phyloP scores from a whole-genome alignment of 2,113 vertebrate species.

The Ochotona curzoniae region DNA sequence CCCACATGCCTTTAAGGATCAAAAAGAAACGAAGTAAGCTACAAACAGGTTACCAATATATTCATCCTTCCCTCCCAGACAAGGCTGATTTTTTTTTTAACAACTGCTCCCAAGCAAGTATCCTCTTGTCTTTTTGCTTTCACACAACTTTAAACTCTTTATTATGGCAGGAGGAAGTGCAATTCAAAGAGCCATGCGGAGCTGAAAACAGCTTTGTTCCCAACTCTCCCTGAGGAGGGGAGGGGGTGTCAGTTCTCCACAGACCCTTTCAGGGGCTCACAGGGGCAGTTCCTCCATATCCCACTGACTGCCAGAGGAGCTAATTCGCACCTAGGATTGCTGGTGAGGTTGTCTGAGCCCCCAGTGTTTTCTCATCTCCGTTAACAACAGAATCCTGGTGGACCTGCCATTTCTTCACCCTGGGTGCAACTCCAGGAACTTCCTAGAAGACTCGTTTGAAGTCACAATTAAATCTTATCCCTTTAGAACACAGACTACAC shows the following conservation, averaged over 20 bases:
- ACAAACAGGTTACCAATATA: not conserved
- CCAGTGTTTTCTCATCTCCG: not conserved
- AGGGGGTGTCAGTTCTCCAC: not conserved
- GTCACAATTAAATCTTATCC: constrained; percentile 46
- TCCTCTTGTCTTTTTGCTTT: not conserved
- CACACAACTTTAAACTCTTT: not conserved
- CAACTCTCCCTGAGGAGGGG: not conserved
- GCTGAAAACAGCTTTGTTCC: not conserved
- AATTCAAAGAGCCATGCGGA: accelerated
- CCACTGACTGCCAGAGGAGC: not conserved
- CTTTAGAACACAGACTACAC: not conserved
- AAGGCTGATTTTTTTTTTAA: not conserved
- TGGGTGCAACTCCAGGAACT: not conserved
- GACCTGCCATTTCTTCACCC: not conserved
- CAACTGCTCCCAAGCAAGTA: not conserved
- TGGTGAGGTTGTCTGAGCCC: not conserved
- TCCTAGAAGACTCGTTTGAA: constrained; percentile 32
- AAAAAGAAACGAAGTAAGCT: not conserved
- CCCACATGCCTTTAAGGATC: not conserved
- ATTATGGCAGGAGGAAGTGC: not conserved
- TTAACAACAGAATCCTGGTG: not conserved
- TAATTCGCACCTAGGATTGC: not conserved
- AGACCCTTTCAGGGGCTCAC: not conserved
- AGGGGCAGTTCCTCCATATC: not conserved
- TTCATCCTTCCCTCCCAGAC: not conserved